Base-by-base conservation (phyloP, 1,140 invertebrate species). In the Gryon sp. region DNA sequence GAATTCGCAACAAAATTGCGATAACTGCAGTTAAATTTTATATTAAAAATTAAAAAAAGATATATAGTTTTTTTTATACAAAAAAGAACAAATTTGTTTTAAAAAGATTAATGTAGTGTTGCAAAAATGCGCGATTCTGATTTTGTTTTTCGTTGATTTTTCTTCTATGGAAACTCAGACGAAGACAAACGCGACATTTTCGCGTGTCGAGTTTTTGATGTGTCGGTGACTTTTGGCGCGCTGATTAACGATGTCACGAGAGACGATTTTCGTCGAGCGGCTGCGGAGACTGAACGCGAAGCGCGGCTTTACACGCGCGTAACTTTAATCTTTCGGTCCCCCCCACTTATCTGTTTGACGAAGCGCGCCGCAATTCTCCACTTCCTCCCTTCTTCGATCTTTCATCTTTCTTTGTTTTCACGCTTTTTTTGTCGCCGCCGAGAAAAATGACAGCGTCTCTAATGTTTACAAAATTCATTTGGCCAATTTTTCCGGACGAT, bases 261-360 rank as follows among this genome's bases (percentile, higher is more conserved):
- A 75, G 53, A 62, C 72, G 72, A 68, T 65, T 68, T 59, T 68
- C 72, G 53, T 68, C 36, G 46, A 43, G 62, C 62, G 72, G 72
- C 55, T 62, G 55, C 55, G 55, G 62, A 75, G 73, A 79, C 77
- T 78, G 70, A 75, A 72, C 73, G 59, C 60, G 59, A 73, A 76
- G 73, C 70, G 24, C 62, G 76, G 38, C 76, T 79, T 76, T 57
- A 59, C 76, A 59, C 60, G 80, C 74, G 78, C 77, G 63, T 74
- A 62, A 82, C 68, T 79, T 70, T 83, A 84, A 82, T 84, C 83
- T 83, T 84, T 73, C 75, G 80, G 78, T 80, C 79, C 81, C n/a
- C n/a, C 83, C 83, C 81, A 82, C 83, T 75, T 75, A 41, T 83
- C 72, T 63, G 78, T 79, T 80, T 52, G 73, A 79, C 74, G 75